A percentile compares a stretch with the other conserved stretches of the same genome.
These are phyloP conservation scores for Leucania comma DNA, from an alignment of 2,888 invertebrate genomes.

Conservation along the genomic window DNA sequence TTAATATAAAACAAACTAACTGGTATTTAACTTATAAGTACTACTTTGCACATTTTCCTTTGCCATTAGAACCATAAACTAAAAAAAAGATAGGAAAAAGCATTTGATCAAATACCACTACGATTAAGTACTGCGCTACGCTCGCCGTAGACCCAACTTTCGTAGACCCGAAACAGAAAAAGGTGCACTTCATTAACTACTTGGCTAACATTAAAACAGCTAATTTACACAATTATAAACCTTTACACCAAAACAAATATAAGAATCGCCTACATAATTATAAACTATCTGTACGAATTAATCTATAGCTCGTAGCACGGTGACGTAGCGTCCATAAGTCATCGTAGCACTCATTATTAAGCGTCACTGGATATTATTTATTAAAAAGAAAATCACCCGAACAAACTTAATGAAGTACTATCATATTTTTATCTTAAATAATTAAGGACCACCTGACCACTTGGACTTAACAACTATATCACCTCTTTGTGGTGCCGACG, in stretches of 20 bases:
- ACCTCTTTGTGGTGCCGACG: slow-evolving; percentile 83
- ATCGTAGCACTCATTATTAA: slow-evolving; percentile 71
- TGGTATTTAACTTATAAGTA: too few species aligned
- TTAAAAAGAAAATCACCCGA: slow-evolving; percentile 75
- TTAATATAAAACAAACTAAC: too few species aligned
- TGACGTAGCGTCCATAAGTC: slow-evolving; percentile 68
- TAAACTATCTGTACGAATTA: slow-evolving; percentile 40
- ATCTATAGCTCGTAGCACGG: slow-evolving; percentile 29
- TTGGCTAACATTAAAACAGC: slow-evolving; percentile 19
- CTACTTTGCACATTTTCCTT: background rate
- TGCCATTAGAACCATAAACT: background rate
- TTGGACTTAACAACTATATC: slow-evolving; percentile 82
- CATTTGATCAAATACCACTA: slow-evolving; percentile 4
- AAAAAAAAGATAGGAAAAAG: background rate
- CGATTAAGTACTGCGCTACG: slow-evolving; percentile 31
- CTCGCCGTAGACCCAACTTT: slow-evolving; percentile 45
- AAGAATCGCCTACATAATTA: slow-evolving; percentile 6
- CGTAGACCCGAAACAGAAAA: slow-evolving; percentile 31
- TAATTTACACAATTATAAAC: slow-evolving; percentile 12
- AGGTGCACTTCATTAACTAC: slow-evolving; percentile 24
- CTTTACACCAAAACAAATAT: slow-evolving; percentile 31
- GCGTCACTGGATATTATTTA: slow-evolving; percentile 78
- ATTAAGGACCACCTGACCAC: slow-evolving; percentile 85
- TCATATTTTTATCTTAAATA: slow-evolving; percentile 86
- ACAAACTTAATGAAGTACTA: slow-evolving; percentile 84